A percentile compares a stretch with the other conserved stretches of the same genome.
phyloP scores from a whole-genome alignment of 2,797 vertebrate genomes.

The Pipistrellus pipistrellus region DNA sequence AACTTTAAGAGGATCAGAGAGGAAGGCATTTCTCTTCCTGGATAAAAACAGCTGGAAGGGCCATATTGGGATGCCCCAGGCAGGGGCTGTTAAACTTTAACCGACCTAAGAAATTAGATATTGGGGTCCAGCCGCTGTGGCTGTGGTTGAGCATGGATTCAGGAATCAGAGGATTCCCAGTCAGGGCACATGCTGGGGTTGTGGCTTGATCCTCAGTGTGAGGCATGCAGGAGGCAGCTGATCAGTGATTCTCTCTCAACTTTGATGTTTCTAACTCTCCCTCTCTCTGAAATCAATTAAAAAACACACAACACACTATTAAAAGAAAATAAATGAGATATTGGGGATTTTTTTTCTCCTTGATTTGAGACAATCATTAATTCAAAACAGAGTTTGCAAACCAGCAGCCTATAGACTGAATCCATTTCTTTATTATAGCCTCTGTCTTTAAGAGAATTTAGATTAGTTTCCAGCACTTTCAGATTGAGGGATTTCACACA shows the following conservation, averaged over 20 bases:
- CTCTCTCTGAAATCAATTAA: too few relatives aligned
- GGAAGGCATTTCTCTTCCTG: background rate
- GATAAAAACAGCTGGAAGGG: background rate
- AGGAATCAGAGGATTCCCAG: too few relatives aligned
- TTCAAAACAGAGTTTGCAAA: slow-evolving; percentile 54
- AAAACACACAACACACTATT: too few relatives aligned
- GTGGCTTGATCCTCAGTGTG: too few relatives aligned
- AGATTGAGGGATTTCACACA: background rate
- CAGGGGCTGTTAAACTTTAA: background rate
- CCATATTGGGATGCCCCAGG: background rate
- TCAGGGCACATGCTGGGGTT: too few relatives aligned
- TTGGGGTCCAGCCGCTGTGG: background rate
- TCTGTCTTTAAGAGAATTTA: slow-evolving; percentile 46
- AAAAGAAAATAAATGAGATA: too few relatives aligned
- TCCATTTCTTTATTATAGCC: background rate
- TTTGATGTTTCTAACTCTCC: too few relatives aligned
- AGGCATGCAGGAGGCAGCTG: too few relatives aligned
- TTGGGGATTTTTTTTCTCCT: background rate
- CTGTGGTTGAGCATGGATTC: too few relatives aligned
- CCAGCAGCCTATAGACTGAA: background rate
- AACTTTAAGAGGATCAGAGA: background rate
- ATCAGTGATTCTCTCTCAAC: too few relatives aligned
- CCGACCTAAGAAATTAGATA: slow-evolving; percentile 5
- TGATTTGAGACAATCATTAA: background rate
- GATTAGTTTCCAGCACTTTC: background rate